Conservation (phyloP, 2,797 vertebrate genomes). For the Platyrinchus mystaceus region DNA sequence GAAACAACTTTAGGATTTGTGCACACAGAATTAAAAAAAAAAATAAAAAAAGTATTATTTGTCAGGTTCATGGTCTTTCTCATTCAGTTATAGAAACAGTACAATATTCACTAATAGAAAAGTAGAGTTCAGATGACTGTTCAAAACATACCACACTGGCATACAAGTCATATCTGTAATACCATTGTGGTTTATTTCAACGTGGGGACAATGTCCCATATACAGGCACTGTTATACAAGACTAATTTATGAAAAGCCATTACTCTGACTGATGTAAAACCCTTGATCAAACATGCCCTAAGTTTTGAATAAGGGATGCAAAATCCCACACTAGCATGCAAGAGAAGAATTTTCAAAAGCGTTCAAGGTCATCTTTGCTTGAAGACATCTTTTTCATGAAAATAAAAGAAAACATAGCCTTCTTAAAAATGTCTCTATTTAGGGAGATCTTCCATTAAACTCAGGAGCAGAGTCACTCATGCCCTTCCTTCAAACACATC, state of each 20-base stretch:
- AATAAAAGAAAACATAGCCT: accelerated
- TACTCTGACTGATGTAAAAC: neutral
- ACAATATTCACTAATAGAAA: neutral
- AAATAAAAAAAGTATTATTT: neutral
- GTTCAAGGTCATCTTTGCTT: neutral
- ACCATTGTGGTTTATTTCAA: neutral
- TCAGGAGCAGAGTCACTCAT: neutral
- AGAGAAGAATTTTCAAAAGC: neutral
- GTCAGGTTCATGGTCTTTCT: neutral
- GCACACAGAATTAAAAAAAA: neutral
- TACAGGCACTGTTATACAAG: neutral
- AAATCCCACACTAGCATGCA: neutral
- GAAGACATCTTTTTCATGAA: neutral
- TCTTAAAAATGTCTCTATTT: neutral
- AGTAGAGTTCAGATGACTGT: neutral
- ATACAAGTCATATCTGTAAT: neutral
- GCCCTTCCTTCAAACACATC: neutral
- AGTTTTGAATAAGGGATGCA: neutral
- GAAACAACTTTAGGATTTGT: neutral
- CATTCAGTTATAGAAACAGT: neutral
- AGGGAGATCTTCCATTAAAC: neutral
- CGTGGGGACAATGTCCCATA: neutral
- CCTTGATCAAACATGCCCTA: neutral
- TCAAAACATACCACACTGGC: neutral
- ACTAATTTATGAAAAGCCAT: neutral